Percentiles rank a stretch among this genome's conserved stretches.
Conservation (phyloP, 2,113 vertebrate species). For the Hoplias malabaricus region DNA sequence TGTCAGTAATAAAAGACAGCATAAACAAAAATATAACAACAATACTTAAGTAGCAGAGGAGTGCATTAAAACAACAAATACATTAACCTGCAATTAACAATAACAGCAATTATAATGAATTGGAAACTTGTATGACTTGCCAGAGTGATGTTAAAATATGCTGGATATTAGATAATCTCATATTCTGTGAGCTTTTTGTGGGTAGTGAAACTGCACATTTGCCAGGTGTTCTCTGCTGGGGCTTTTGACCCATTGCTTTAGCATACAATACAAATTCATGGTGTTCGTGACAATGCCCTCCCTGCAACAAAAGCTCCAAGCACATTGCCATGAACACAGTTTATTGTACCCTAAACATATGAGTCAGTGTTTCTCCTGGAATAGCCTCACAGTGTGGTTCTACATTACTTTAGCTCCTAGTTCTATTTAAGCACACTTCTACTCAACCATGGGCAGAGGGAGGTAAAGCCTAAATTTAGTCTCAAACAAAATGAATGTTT, state of each 20-base stretch:
- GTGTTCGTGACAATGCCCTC: not conserved
- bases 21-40: no score
- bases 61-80: no score
- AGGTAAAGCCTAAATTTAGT: no score
- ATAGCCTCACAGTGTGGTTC: not conserved
- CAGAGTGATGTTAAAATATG: no score
- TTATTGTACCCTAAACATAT: conserved; percentile 11
- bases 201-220: not conserved
- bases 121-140: no score
- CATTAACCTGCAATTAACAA: no score
- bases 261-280: not conserved
- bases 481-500: no score
- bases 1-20: no score
- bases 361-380: conserved; percentile 12
- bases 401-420: not conserved
- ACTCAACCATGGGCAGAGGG: not conserved
- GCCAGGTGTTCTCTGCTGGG: not conserved
- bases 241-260: not conserved
- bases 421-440: not conserved
- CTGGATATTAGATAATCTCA: no score
- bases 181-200: not conserved
- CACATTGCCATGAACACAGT: not conserved
- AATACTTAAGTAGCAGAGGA: no score
- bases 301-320: no score
- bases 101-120: no score